Percentiles rank a stretch among this genome's conserved stretches.
These are phyloP conservation scores for Lateolabrax maculatus DNA, from an alignment of 2,797 vertebrate genomes.

Conservation along the genomic window DNA sequence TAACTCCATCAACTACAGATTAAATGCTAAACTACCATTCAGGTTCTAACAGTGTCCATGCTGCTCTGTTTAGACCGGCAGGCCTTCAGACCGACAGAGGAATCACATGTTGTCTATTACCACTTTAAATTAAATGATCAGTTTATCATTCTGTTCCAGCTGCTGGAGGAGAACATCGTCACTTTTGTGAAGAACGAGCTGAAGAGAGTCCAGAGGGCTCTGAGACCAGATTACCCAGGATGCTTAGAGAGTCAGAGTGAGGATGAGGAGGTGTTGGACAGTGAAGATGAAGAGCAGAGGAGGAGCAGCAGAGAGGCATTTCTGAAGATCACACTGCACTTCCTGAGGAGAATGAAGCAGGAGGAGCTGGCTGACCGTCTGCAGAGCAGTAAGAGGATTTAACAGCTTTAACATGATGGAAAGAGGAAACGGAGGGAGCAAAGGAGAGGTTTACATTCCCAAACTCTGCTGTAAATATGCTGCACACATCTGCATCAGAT, in stretches of 20 bases:
- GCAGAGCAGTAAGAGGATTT: conserved; percentile 9
- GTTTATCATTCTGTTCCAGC: conserved; percentile 7
- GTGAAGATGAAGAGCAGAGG: neutral
- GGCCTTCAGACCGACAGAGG: no score
- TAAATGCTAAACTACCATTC: no score
- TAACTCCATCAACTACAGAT: no score
- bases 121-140: neutral
- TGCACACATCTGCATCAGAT: neutral
- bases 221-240: neutral
- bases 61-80: no score
- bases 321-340: neutral
- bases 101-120: no score
- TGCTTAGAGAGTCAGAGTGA: neutral
- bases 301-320: conserved; percentile 1
- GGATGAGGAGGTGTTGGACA: neutral
- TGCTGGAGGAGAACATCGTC: conserved; percentile 2
- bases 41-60: no score
- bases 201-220: neutral
- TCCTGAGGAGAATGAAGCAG: conserved; percentile 19
- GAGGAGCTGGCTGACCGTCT: conserved; percentile 8
- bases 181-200: conserved; percentile 1
- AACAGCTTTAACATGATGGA: no score
- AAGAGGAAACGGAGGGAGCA: neutral
- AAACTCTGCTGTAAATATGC: neutral
- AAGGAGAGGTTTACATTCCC: neutral